Evolutionary conservation across 2,888 invertebrate genomes (phyloP), one percentile per base, ranked within the genome.

Genomic region (Lamellibrachia satsuma): DNA sequence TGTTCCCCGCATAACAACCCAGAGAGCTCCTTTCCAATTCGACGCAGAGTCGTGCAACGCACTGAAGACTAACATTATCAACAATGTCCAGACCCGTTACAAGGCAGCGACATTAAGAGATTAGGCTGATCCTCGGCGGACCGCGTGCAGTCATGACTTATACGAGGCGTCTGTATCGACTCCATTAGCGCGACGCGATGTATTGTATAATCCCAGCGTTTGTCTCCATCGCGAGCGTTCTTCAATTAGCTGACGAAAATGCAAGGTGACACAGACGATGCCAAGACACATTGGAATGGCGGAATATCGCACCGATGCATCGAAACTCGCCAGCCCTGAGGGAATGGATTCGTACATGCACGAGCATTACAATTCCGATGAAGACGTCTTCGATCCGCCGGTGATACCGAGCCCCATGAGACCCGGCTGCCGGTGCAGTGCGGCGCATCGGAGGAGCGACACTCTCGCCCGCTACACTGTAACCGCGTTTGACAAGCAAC

Each of bases 101-200:
- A 75, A 4, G 75, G 75, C 15, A 75, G 22, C 22, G 75, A 75
- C 75, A 22, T 75, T 75, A 75, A 75, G 75, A 75, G 75, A 75
- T 75, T 75, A 75, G 15, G 75, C 75, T 15, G 75, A 22, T 75
- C 15, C 75, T 75, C 75, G 15, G 22, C 75, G 75, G 75, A 75
- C 22, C 75, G 22, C 39, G 75, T n/a, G 75, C 75, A 75, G 75
- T 75, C 75, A 22, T 75, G 75, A 75, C 75, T 75, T 75, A 75
- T 22, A 15, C 75, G 75, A 6, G 75, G 75, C 75, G 75, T 75
- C 75, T 75, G 75, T 75, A 75, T 75, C 75, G 75, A 75, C 75
- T 75, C 75, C 75, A 75, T 75, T 75, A 75, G 75, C 75, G 75
- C 75, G 75, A 75, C n/a, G 75, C 75, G 75, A 75, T 22, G 75